phyloP scores from a whole-genome alignment of 2,888 invertebrate genomes.

The Andrena bicolor region DNA sequence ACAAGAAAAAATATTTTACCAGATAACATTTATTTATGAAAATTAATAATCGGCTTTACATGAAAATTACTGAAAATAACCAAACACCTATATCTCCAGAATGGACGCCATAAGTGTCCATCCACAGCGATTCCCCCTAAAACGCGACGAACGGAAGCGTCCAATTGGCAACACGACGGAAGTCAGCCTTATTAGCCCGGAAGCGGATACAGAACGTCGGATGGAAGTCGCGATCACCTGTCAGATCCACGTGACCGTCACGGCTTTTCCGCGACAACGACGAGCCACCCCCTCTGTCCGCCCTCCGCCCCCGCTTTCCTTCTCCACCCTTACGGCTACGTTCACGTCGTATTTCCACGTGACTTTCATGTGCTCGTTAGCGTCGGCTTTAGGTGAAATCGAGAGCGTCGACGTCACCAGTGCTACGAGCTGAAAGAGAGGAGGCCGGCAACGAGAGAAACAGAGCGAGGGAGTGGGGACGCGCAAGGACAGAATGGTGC shows the following conservation, averaged over 20 bases:
- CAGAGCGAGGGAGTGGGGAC: slow-evolving; percentile 25
- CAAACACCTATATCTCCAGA: neutral
- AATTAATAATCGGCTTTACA: no score
- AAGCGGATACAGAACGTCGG: slow-evolving; percentile 29
- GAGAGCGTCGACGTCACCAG: slow-evolving; percentile 80
- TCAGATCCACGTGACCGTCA: slow-evolving; percentile 78
- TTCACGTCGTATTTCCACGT: slow-evolving; percentile 80
- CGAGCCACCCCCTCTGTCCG: slow-evolving; percentile 29
- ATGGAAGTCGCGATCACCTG: slow-evolving; percentile 70
- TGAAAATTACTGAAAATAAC: neutral
- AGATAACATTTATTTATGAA: no score
- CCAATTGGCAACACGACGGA: slow-evolving; percentile 17
- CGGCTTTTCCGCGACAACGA: slow-evolving; percentile 61
- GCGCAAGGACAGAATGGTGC: slow-evolving; percentile 10
- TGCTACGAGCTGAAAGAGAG: slow-evolving; percentile 62
- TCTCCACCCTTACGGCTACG: slow-evolving; percentile 34
- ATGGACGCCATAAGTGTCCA: neutral
- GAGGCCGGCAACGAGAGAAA: slow-evolving; percentile 37
- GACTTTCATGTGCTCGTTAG: slow-evolving; percentile 85
- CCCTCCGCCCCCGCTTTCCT: slow-evolving; percentile 24
- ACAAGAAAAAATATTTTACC: neutral
- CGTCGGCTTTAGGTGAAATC: slow-evolving; percentile 84
- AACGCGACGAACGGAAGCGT: neutral
- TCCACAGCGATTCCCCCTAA: neutral
- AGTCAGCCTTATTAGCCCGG: slow-evolving; percentile 49